Conservation (phyloP, 2,888 invertebrate genomes). For the Fragum sueziense region DNA sequence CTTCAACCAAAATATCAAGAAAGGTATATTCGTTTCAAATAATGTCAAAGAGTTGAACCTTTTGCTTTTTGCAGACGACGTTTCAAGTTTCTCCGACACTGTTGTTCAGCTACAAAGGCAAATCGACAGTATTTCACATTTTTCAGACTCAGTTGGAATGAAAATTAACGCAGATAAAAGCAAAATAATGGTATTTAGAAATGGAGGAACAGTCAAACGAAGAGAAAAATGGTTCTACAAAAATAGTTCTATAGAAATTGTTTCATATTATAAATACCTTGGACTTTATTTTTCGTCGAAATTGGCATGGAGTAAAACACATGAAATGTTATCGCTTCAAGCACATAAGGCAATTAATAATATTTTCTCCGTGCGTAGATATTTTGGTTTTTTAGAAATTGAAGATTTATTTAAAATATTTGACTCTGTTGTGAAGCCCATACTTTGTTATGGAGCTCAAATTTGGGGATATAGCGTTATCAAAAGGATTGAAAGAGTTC, state of each 20-base stretch:
- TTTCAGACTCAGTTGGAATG: constrained; percentile 23
- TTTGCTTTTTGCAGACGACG: no score
- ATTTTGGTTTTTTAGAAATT: background rate
- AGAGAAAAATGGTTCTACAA: constrained; percentile 20
- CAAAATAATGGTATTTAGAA: no score
- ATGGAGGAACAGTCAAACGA: background rate
- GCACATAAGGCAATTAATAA: background rate
- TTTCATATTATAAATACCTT: constrained; percentile 24
- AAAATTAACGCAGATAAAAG: constrained; percentile 11
- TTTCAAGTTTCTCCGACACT: no score
- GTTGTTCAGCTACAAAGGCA: no score
- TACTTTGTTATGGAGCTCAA: constrained; percentile 16
- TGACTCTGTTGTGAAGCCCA: constrained; percentile 16
- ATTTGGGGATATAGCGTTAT: constrained; percentile 7
- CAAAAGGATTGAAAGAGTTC: constrained; percentile 13
- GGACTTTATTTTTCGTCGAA: constrained; percentile 17
- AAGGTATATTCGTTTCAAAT: constrained; percentile 18
- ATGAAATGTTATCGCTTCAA: no score
- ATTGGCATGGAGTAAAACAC: constrained; percentile 2
- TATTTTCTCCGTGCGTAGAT: background rate
- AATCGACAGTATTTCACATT: constrained; percentile 11
- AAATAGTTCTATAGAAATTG: constrained; percentile 7
- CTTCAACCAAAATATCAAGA: background rate
- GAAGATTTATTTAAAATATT: constrained; percentile 14
- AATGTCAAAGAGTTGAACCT: background rate